Evolutionary conservation across 2,888 invertebrate species (phyloP).

Genomic region (Oxytorus armatus): DNA sequence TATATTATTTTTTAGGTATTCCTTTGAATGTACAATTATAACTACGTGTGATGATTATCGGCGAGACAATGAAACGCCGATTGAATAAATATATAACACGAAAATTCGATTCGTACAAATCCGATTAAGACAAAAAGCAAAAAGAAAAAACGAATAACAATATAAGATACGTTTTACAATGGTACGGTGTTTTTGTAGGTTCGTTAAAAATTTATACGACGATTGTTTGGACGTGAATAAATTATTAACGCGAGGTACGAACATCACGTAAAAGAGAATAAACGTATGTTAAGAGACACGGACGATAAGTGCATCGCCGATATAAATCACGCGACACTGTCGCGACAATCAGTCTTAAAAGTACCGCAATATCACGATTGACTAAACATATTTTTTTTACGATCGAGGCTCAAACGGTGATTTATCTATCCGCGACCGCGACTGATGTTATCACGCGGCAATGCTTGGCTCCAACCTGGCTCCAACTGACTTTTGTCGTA

Average conservation of each 20-base stretch:
- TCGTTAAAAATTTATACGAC: slow-evolving; percentile 4
- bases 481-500: slow-evolving; percentile 42
- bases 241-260: slow-evolving; percentile 11
- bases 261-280: slow-evolving; percentile 31
- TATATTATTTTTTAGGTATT: slow-evolving; percentile 4
- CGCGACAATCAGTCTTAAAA: slow-evolving; percentile 50
- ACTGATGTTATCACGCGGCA: slow-evolving; percentile 58
- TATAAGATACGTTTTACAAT: background rate
- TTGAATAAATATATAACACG: slow-evolving; percentile 22
- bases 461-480: no score
- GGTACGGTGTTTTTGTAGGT: background rate
- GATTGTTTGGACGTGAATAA: background rate
- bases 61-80: slow-evolving; percentile 2
- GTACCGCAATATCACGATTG: slow-evolving; percentile 29
- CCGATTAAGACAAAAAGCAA: slow-evolving; percentile 50
- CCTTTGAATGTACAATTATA: slow-evolving; percentile 34
- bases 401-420: slow-evolving; percentile 10
- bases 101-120: slow-evolving; percentile 29
- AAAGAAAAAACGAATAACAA: no score
- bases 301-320: slow-evolving; percentile 16
- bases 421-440: slow-evolving; percentile 36
- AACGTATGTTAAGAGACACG: slow-evolving; percentile 28
- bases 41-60: slow-evolving; percentile 9
- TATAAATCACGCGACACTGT: slow-evolving; percentile 11
- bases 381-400: slow-evolving; percentile 13